A percentile compares a stretch with the other conserved stretches of the same genome.
phyloP scores from a whole-genome alignment of 23 tunicate species.

The Aplidium turbinatum region DNA sequence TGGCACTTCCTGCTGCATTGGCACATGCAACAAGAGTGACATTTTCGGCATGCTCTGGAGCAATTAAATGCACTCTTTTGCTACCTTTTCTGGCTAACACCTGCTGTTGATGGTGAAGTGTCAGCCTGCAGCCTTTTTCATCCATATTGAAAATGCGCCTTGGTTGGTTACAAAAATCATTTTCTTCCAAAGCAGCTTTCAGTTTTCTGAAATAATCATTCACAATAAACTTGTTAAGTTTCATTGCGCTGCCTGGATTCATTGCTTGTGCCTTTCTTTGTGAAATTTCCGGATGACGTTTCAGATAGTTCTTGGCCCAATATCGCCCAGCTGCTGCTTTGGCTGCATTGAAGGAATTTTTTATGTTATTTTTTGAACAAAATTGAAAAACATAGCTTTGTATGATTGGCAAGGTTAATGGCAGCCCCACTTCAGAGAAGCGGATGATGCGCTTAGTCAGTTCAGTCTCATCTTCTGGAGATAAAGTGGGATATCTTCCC shows the following conservation, averaged over 20 bases:
- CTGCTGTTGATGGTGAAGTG: conserved; percentile 28
- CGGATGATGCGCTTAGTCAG: conserved; percentile 10
- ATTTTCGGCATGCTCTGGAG: conserved; percentile 40
- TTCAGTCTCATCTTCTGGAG: conserved; percentile 26
- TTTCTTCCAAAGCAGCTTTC: conserved; percentile 5
- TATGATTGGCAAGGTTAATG: conserved; percentile 7
- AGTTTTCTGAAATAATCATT: conserved; percentile 25
- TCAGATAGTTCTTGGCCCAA: conserved; percentile 6
- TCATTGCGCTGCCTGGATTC: conserved; percentile 28
- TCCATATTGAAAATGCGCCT: conserved; percentile 19
- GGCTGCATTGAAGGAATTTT: conserved; percentile 16
- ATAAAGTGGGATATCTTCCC: conserved; percentile 15
- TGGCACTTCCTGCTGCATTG: conserved; percentile 25
- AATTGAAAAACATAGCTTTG: conserved; percentile 30
- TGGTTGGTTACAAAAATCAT: conserved; percentile 24
- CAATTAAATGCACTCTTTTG: conserved; percentile 25
- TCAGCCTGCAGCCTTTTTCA: conserved; percentile 22
- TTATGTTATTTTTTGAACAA: conserved; percentile 17
- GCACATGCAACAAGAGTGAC: conserved; percentile 26
- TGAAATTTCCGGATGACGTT: conserved; percentile 18
- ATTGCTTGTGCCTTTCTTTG: conserved; percentile 30
- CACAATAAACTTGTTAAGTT: conserved; percentile 35
- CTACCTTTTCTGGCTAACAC: conserved; percentile 19
- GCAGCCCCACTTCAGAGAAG: conserved; percentile 13
- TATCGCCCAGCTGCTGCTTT: conserved; percentile 32